Conservation (phyloP, 2,797 vertebrate genomes). For the Oreochromis grahami region DNA sequence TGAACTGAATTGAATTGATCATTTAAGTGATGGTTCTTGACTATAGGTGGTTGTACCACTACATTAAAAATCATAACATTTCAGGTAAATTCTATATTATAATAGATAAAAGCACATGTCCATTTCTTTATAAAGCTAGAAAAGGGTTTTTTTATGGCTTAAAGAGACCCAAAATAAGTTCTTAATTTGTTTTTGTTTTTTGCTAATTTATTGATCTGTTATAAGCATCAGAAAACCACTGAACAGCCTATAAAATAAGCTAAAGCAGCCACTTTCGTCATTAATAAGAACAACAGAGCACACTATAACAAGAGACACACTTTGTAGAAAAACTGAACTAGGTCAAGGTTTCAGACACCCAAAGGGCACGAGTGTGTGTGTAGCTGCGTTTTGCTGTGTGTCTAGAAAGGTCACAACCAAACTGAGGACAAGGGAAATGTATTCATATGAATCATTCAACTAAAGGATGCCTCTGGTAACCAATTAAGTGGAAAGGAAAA, state of each 20-base stretch:
- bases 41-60: too few relatives aligned
- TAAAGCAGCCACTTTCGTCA: not conserved
- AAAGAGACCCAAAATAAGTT: not conserved
- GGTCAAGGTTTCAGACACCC: slow-evolving; percentile 67
- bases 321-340: slow-evolving; percentile 15
- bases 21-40: not conserved
- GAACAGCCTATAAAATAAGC: not conserved
- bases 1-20: not conserved
- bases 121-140: not conserved
- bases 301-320: not conserved
- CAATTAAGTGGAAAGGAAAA: slow-evolving; percentile 40
- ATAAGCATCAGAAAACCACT: not conserved
- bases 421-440: slow-evolving; percentile 27
- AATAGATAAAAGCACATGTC: not conserved
- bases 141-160: not conserved
- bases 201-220: not conserved
- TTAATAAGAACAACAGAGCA: slow-evolving; percentile 1
- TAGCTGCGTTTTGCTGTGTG: not conserved
- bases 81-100: not conserved
- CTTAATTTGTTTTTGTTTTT: not conserved
- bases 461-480: slow-evolving; percentile 48
- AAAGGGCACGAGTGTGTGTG: slow-evolving; percentile 2
- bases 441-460: slow-evolving; percentile 63
- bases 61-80: not conserved
- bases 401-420: slow-evolving; percentile 50